These are phyloP conservation scores for Merodon equestris DNA, from an alignment of 2,888 invertebrate species.

Conservation along the genomic window DNA sequence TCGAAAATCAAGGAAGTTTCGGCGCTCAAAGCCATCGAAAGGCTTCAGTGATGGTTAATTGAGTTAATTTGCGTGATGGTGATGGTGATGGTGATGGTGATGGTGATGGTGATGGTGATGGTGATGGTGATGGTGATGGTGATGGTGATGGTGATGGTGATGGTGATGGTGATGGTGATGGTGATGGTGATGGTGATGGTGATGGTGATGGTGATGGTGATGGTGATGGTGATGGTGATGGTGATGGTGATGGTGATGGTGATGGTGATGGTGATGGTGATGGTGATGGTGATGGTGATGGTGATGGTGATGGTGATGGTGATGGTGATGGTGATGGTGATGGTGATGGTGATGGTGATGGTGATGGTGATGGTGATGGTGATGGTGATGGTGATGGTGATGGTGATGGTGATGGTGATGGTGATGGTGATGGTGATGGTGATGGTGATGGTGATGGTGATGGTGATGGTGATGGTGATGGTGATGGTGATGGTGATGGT, in stretches of 20 bases:
- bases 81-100: neutral
- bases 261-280: neutral
- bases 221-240: neutral
- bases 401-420: neutral
- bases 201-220: neutral
- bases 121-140: neutral
- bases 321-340: neutral
- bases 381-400: neutral
- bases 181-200: neutral
- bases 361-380: neutral
- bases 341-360: neutral
- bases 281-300: neutral
- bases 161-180: neutral
- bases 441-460: neutral
- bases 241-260: neutral
- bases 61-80: no score
- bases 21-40: no score
- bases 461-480: neutral
- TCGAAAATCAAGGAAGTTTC: no score
- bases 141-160: neutral
- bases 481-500: neutral
- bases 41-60: no score
- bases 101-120: neutral
- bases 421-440: neutral
- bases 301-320: neutral